Evolutionary conservation across 2,113 vertebrate species (phyloP).

Genomic region (Pachycephala philippinensis): DNA sequence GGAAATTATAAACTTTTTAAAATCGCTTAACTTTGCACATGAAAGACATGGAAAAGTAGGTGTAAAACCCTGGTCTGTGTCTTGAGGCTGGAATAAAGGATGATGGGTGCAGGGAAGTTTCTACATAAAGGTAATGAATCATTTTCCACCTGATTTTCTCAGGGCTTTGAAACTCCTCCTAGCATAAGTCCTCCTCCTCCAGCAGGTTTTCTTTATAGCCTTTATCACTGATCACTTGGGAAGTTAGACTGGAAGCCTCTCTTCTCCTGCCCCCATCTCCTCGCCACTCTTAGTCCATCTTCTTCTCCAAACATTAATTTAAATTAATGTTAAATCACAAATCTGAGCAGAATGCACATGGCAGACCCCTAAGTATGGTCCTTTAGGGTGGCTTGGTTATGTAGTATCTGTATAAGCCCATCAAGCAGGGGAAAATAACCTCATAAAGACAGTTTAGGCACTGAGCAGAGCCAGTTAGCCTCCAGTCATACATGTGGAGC

Average conservation of each 20-base stretch:
- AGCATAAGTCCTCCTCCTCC: not conserved
- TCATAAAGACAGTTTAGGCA: not conserved
- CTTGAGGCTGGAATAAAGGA: not conserved
- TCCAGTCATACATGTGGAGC: not conserved
- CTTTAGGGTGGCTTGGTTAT: not conserved
- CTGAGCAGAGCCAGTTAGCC: not conserved
- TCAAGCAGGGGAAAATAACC: not conserved
- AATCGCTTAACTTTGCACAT: not conserved
- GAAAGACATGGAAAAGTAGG: not conserved
- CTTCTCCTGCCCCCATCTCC: not conserved
- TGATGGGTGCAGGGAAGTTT: not conserved
- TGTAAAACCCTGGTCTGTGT: not conserved
- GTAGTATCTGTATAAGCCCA: not conserved
- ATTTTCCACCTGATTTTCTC: not conserved
- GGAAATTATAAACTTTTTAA: not conserved
- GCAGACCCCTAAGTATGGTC: not conserved
- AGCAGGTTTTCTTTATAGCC: not conserved
- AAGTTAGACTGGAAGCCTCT: not conserved
- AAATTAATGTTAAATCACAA: not conserved
- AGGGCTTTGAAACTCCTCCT: not conserved
- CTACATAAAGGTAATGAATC: not conserved
- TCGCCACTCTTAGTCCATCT: not conserved
- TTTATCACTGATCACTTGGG: not conserved
- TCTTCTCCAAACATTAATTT: not conserved
- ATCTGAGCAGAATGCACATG: not conserved